A percentile compares a stretch with the other conserved stretches of the same genome.
Evolutionary conservation across 53 echinoderm and acorn worm genomes (phyloP).

Genomic region (Echinarachnius parma): DNA sequence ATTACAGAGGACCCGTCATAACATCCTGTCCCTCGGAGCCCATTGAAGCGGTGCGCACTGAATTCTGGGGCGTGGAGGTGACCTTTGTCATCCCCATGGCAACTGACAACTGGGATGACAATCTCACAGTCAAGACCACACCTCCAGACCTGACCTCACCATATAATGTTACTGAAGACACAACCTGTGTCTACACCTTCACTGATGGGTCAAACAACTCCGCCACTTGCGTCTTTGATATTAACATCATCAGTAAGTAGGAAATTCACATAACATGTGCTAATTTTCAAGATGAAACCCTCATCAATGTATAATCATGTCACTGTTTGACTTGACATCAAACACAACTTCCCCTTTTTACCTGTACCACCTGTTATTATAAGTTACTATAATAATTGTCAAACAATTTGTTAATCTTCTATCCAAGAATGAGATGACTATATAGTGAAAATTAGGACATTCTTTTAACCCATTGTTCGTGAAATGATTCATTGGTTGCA

Average conservation of each 20-base stretch:
- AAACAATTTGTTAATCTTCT: too few relatives aligned
- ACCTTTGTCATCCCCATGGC: slow-evolving; percentile 69
- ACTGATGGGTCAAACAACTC: slow-evolving; percentile 57
- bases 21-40: slow-evolving; percentile 1
- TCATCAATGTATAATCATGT: too few relatives aligned
- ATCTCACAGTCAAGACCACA: slow-evolving; percentile 22
- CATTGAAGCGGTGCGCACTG: slow-evolving; percentile 4
- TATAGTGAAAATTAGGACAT: too few relatives aligned
- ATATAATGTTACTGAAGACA: slow-evolving; percentile 38
- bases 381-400: too few relatives aligned
- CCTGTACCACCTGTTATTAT: too few relatives aligned
- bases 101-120: slow-evolving; percentile 52
- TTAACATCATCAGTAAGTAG: slow-evolving; percentile 59
- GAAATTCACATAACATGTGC: neutral
- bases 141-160: slow-evolving; percentile 66
- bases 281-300: too few relatives aligned
- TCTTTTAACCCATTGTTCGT: too few relatives aligned
- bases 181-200: slow-evolving; percentile 57
- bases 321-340: too few relatives aligned
- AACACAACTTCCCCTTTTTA: too few relatives aligned
- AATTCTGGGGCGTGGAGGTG: slow-evolving; percentile 38
- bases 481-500: too few relatives aligned
- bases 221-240: slow-evolving; percentile 54
- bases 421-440: too few relatives aligned
- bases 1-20: slow-evolving; percentile 7